Base-by-base conservation (phyloP, 2,888 invertebrate genomes). In the Brachyopa scutellaris region DNA sequence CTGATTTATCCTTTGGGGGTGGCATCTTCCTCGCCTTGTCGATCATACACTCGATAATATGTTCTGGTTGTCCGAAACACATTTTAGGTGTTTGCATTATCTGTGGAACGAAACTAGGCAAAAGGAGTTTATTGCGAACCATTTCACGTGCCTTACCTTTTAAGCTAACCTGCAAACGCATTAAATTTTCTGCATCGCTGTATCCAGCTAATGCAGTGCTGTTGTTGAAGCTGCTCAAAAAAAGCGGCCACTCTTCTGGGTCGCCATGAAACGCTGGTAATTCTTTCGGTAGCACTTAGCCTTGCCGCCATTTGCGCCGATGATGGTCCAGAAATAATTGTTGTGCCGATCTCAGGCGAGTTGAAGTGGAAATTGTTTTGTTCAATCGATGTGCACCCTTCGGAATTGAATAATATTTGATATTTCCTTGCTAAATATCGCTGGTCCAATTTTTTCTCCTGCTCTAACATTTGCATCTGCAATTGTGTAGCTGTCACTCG, bases 221-320 rank as follows among this genome's bases (percentile, higher is more conserved):
- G 49, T 69, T 84, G 7, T 69, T 51, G 49, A 47, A 85, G 11
- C 40, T 84, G 36, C 78, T 79, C 19, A 84, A 59, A 7, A 84
- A 85, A 0, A 84, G 51, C 13, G 69, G 79, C 82, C 82, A 82
- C 21, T 84, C 78, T 51, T 42, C 72, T 13, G 76, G 76, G 7
- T 69, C 64, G 0, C 79, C 76, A 7, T 70, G 55, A 42, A 82
- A 80, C 9, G 9, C 53, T n/a, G 51, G 51, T 6, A 31, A 36
- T n/a, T 66, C 40, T 8, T 66, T 51, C 17, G 64, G 49, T 21
- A 79, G 62, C 4, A 59, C 80, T 23, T 76, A n/a, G 72, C 21
- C 69, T 80, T 0, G 79, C 84, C 11, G 77, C 64, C 8, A 80
- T 11, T 38, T 84, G 80, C 1, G 80, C 15, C 11, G 72, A 23